A percentile compares a stretch with the other conserved stretches of the same genome.
Evolutionary conservation across 2,113 vertebrate species (phyloP).

Genomic region (Xiphophorus maculatus): DNA sequence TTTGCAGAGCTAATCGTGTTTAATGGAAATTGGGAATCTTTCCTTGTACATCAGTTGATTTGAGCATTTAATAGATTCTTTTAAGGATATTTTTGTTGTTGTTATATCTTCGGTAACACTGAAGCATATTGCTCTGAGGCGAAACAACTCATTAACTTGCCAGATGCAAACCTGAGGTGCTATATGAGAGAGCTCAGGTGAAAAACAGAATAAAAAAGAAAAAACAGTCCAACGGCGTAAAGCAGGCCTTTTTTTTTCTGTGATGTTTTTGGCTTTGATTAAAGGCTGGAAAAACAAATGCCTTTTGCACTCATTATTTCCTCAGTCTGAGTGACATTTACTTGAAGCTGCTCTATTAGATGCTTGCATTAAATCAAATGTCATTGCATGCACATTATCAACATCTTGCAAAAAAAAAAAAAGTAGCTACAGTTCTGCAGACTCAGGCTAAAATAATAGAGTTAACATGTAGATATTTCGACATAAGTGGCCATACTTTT

Average conservation of each 20-base stretch:
- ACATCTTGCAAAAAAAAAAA: conserved; percentile 54
- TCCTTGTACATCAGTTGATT: conserved; percentile 71
- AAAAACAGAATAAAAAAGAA: conserved; percentile 38
- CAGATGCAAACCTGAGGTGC: conserved; percentile 59
- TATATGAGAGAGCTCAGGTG: conserved; percentile 41
- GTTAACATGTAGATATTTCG: conserved; percentile 41
- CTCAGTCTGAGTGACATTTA: conserved; percentile 62
- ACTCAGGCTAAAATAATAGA: conserved; percentile 29
- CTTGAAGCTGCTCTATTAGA: conserved; percentile 58
- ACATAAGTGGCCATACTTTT: conserved; percentile 63
- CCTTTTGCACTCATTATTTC: conserved; percentile 49
- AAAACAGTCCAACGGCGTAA: conserved; percentile 9
- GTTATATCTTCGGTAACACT: conserved; percentile 64
- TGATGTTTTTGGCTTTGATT: conserved; percentile 40
- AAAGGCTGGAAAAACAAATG: conserved; percentile 45
- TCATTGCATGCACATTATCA: conserved; percentile 54
- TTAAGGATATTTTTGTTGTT: conserved; percentile 68
- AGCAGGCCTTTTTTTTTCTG: conserved; percentile 1
- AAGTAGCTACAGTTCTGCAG: conserved; percentile 21
- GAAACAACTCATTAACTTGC: conserved; percentile 70
- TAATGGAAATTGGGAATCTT: conserved; percentile 71
- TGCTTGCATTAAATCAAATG: conserved; percentile 58
- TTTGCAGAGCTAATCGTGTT: conserved; percentile 55
- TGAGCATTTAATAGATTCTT: conserved; percentile 75
- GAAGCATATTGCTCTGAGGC: conserved; percentile 56